Conservation (phyloP, 2,888 invertebrate species). For the Euclidia mi region DNA sequence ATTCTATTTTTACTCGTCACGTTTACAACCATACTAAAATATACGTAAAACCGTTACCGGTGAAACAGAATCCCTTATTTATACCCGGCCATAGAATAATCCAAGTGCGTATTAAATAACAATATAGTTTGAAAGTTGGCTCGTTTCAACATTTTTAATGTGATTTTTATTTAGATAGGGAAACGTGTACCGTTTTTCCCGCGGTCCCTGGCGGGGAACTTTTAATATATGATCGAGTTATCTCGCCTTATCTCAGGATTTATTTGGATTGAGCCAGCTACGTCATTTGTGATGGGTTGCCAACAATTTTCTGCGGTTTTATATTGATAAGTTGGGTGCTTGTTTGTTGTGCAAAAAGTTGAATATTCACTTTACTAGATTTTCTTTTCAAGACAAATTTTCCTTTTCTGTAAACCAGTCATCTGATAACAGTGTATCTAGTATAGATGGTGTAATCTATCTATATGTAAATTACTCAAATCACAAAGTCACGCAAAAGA, state of each 20-base stretch:
- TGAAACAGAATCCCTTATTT: constrained; percentile 3
- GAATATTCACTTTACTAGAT: too few species aligned
- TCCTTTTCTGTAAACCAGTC: too few species aligned
- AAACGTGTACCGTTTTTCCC: constrained; percentile 31
- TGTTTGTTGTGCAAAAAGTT: too few species aligned
- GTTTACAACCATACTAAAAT: too few species aligned
- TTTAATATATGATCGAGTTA: constrained; percentile 51
- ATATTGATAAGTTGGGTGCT: background rate
- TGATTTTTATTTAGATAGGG: constrained; percentile 55
- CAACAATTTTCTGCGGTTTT: constrained; percentile 1
- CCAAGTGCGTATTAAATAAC: constrained; percentile 43
- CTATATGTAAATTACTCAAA: too few species aligned
- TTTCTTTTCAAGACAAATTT: too few species aligned
- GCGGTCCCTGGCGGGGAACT: constrained; percentile 20
- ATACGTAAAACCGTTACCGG: background rate
- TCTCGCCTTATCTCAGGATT: constrained; percentile 38
- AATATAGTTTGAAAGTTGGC: constrained; percentile 46
- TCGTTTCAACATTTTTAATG: constrained; percentile 50
- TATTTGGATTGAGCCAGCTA: constrained; percentile 36
- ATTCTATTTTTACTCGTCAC: too few species aligned
- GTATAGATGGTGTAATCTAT: too few species aligned
- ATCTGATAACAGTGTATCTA: too few species aligned
- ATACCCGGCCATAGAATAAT: constrained; percentile 16
- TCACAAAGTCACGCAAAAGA: too few species aligned
- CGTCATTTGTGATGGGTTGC: constrained; percentile 9